Base-by-base conservation (phyloP, 2,113 vertebrate genomes). In the Asarcornis scutulata region DNA sequence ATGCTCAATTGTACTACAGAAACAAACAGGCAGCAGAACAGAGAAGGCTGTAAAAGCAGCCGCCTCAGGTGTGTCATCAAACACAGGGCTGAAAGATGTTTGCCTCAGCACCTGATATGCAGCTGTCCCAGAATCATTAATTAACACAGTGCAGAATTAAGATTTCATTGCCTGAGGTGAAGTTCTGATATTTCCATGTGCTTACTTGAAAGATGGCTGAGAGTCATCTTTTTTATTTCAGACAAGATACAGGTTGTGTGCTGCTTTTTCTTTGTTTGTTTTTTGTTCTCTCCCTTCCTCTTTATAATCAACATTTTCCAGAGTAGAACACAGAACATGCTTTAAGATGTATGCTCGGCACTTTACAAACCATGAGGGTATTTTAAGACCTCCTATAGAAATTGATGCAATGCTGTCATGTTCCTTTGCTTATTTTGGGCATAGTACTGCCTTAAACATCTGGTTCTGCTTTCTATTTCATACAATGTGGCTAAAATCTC, bases 41-140 rank as follows among this genome's bases (percentile, higher is more conserved):
- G 78, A 83, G 83, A 27, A 86, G 53, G 55, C 60, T 52, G 59
- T 83, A 56, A 59, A 77, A 89, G 63, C 55, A 36, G 79, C 67
- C 89, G 91, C 63, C 67, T 89, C 94, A 94, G 94, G 82, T 96
- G 85, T 38, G 69, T 38, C 56, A 77, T 22, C 66, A 83, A 83
- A 31, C 68, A 67, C 1, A 23, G 56, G 52, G 55, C 72, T 71
- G 91, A 80, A 89, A 95, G 93, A 60, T 91, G 75, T 94, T 95
- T 94, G 87, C 46, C 71, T 95, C 93, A 95, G 89, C 88, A 95
- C 59, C 68, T 79, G 79, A 85, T 40, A 82, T 27, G 15, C 93
- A 95, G 90, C 83, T 95, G 87, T 52, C 87, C 82, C 56, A 25
- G 13, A n/a, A 66, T 58, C 77, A 62, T 58, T 85, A 91, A 94